Percentiles rank a stretch among this genome's conserved stretches.
These are phyloP conservation scores for Venturia canescens DNA, from an alignment of 1,140 invertebrate genomes.

Conservation along the genomic window DNA sequence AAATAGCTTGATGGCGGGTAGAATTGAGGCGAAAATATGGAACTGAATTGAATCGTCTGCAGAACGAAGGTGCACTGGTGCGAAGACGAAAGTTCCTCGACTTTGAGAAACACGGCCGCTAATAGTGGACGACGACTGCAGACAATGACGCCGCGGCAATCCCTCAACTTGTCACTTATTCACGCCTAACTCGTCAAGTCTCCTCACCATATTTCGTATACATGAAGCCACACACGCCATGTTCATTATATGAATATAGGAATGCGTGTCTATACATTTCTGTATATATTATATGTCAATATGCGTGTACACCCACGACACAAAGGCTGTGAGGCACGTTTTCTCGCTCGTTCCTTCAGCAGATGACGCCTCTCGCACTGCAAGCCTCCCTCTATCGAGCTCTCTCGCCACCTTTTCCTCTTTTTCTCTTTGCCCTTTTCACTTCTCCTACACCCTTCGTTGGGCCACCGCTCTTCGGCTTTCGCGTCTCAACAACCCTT, in stretches of 20 bases:
- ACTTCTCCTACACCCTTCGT: neutral
- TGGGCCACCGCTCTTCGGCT: slow-evolving; percentile 7
- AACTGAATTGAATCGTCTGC: slow-evolving; percentile 12
- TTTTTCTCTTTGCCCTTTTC: slow-evolving; percentile 38
- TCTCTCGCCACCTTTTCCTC: slow-evolving; percentile 29
- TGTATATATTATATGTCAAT: neutral
- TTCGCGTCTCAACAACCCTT: slow-evolving; percentile 60
- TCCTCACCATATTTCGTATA: slow-evolving; percentile 18
- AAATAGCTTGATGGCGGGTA: neutral
- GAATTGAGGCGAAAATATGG: neutral
- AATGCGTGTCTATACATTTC: too few species aligned
- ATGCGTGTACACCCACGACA: neutral
- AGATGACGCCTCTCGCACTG: slow-evolving; percentile 5
- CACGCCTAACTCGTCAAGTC: slow-evolving; percentile 48
- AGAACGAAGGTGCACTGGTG: slow-evolving; percentile 13
- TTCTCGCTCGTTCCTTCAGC: slow-evolving; percentile 56
- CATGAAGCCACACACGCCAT: slow-evolving; percentile 24
- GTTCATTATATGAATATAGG: neutral
- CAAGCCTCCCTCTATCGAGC: slow-evolving; percentile 29
- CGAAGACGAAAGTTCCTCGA: slow-evolving; percentile 36
- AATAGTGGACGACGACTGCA: slow-evolving; percentile 59
- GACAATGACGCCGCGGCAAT: slow-evolving; percentile 68
- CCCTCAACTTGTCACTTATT: slow-evolving; percentile 75
- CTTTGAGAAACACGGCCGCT: slow-evolving; percentile 24
- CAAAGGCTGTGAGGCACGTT: slow-evolving; percentile 9